A percentile compares a stretch with the other conserved stretches of the same genome.
Evolutionary conservation across 2,888 invertebrate genomes (phyloP).

Genomic region (Digitonthophagus gazella): DNA sequence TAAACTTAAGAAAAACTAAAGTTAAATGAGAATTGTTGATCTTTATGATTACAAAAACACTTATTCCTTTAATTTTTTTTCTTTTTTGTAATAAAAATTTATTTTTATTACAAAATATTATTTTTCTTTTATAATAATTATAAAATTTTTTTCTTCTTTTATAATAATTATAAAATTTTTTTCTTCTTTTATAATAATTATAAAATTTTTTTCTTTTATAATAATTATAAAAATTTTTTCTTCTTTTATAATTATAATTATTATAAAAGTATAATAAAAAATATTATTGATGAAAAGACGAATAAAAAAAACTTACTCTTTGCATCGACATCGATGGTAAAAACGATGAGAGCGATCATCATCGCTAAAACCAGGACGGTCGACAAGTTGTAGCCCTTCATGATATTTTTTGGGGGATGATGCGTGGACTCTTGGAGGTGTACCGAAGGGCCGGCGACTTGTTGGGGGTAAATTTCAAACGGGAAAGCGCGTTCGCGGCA

Average conservation of each 20-base stretch:
- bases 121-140: too few relatives aligned
- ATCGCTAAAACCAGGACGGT: conserved; percentile 31
- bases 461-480: neutral
- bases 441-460: too few relatives aligned
- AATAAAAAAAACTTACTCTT: conserved; percentile 39
- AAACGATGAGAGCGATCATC: conserved; percentile 35
- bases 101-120: too few relatives aligned
- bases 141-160: neutral
- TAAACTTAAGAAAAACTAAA: too few relatives aligned
- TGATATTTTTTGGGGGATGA: conserved; percentile 21
- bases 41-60: too few relatives aligned
- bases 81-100: too few relatives aligned
- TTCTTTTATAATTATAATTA: too few relatives aligned
- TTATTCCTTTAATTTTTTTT: too few relatives aligned
- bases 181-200: neutral
- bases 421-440: too few relatives aligned
- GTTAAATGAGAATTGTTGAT: too few relatives aligned
- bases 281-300: neutral
- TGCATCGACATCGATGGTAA: conserved; percentile 36
- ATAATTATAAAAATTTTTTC: too few relatives aligned
- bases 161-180: neutral
- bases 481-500: neutral
- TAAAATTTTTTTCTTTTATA: too few relatives aligned
- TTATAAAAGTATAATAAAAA: neutral
- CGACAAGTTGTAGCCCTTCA: conserved; percentile 33